Evolutionary conservation across 2,888 invertebrate species (phyloP), one percentile per base, ranked within the genome.

Genomic region (Leucania comma): DNA sequence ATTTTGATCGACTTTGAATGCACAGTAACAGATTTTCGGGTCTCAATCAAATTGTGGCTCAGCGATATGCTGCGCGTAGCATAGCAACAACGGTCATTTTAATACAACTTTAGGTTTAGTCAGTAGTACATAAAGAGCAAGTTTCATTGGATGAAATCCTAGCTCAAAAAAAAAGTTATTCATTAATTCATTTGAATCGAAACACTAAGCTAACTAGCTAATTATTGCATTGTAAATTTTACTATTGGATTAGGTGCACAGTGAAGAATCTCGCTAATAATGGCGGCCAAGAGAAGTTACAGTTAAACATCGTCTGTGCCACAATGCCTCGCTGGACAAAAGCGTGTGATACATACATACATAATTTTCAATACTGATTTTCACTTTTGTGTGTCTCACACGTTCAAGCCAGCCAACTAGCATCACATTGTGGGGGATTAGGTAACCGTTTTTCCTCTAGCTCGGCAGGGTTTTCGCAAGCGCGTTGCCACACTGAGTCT

Each of bases 391-490:
- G 80, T 75, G 67, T 72, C 75, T 80, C 75, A 84, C 80, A 83
- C 70, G 67, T 80, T 77, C 63, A 54, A 73, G 71, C 71, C 62
- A 70, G 68, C 66, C 59, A 77, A 83, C 81, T 80, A 72, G 83
- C 84, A 86, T 80, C 82, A 84, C 85, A 93, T 93, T 94, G 93
- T 93, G 81, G 75, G 75, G 68, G 81, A 86, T 95, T 93, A 91
- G 88, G 94, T 92, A 95, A 94, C 87, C 86, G 87, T 92, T 92
- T 93, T 92, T 90, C 92, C 90, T 88, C 88, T 85, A 87, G 89
- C 91, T 87, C 85, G 70, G 82, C 81, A 85, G 72, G 72, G 87
- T 93, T 95, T 94, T 94, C 93, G 93, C 94, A 95, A 95, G 90
- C 86, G 73, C 75, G 84, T 94, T 94, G 93, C 94, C 87, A 87